Conservation (phyloP, 1,140 invertebrate genomes). For the Drosophila pandora region DNA sequence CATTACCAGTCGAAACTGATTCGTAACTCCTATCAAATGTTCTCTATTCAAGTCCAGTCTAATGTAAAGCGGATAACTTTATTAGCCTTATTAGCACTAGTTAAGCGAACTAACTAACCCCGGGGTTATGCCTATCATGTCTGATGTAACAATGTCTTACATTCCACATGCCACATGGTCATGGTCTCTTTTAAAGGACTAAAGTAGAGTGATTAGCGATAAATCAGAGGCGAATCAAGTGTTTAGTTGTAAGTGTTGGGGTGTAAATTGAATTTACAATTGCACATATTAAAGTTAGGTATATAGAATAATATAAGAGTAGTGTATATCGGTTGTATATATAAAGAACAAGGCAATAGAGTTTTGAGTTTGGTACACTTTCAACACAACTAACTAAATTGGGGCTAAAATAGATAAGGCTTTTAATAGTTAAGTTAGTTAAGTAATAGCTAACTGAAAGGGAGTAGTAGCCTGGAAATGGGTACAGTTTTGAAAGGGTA, state of each 20-base stretch:
- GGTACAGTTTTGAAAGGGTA: too few relatives aligned
- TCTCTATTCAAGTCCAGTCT: neutral
- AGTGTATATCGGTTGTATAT: slow-evolving; percentile 56
- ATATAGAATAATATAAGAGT: slow-evolving; percentile 34
- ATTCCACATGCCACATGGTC: slow-evolving; percentile 31
- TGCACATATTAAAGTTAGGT: slow-evolving; percentile 25
- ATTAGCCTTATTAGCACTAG: slow-evolving; percentile 30
- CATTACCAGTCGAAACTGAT: neutral
- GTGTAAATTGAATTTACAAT: slow-evolving; percentile 79
- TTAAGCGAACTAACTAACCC: slow-evolving; percentile 65
- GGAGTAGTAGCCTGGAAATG: too few relatives aligned
- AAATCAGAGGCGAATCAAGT: slow-evolving; percentile 42
- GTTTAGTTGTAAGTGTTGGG: slow-evolving; percentile 18
- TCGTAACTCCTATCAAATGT: neutral
- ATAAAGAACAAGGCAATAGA: slow-evolving; percentile 74
- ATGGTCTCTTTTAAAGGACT: slow-evolving; percentile 20
- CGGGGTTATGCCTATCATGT: neutral
- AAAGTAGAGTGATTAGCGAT: slow-evolving; percentile 42
- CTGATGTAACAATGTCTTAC: slow-evolving; percentile 50
- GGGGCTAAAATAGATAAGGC: slow-evolving; percentile 8
- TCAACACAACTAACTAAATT: slow-evolving; percentile 50
- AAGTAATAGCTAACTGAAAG: too few relatives aligned
- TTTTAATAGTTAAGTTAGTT: neutral
- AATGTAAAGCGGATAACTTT: slow-evolving; percentile 15
- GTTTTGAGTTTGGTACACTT: slow-evolving; percentile 64